Base-by-base conservation (phyloP, 2,113 vertebrate species). In the Pterocles gutturalis region DNA sequence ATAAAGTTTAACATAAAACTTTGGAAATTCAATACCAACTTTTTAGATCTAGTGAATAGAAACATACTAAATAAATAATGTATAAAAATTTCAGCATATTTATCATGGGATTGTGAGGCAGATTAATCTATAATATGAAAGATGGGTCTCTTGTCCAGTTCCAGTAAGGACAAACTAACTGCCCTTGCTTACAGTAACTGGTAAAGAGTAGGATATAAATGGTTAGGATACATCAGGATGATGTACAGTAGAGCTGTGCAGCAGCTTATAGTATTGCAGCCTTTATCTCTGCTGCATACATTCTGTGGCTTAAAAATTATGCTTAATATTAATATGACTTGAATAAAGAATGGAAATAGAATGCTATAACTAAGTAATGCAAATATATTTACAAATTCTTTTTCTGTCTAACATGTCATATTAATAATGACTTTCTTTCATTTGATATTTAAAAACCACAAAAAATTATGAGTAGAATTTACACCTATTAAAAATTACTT, bases 341-440 rank as follows among this genome's bases (percentile, higher is more conserved):
- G 89, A 54, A 49, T 10, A 51, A 67, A 67, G 80, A 90, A 88
- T 20, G 70, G 62, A 82, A 93, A 82, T 57, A 60, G 77, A 87
- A 80, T 29, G 61, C 19, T 49, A 11, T 71, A 90, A 70, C 65
- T 48, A 91, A 94, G 79, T 72, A 86, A 86, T n/a, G 73, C 43
- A 89, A 94, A 96, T 80, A 92, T 80, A 92, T 88, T 93, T 93
- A 88, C 94, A 72, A 94, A 60, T 66, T 89, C 17, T 80, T 90
- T 94, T 96, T 83, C 87, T 86, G 90, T 75, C 65, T 34, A 76
- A 38, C 4, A 3, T 45, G 43, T 49, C 28, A 5, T 61, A 76
- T 92, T 90, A 69, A 96, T 91, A 85, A 94, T 66, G 49, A 53
- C 54, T 92, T 93, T 79, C 66, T 95, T 90, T 94, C 46, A 64